These are phyloP conservation scores for Drosophila mimetica DNA, from an alignment of 2,888 invertebrate species.

Conservation along the genomic window DNA sequence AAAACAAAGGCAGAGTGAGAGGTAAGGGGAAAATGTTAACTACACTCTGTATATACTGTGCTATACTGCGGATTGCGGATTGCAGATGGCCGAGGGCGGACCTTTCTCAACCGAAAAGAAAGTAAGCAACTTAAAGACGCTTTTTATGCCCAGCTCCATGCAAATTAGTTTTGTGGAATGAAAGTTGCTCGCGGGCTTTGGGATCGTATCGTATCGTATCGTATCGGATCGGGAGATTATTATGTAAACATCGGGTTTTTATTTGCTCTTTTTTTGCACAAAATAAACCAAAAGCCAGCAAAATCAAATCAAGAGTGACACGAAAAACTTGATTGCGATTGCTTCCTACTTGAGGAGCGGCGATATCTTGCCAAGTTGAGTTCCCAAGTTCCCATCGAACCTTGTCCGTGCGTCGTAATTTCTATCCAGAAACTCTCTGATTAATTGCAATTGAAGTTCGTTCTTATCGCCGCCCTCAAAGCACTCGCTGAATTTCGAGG, in stretches of 20 bases:
- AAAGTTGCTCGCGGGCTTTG: slow-evolving; percentile 24
- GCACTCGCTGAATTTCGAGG: slow-evolving; percentile 4
- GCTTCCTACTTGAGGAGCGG: slow-evolving; percentile 16
- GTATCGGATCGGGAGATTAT: slow-evolving; percentile 6
- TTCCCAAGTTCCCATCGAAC: not conserved
- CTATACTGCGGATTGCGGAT: not conserved
- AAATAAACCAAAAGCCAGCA: not conserved
- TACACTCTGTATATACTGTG: not conserved
- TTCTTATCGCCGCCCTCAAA: slow-evolving; percentile 31
- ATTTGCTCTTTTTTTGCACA: slow-evolving; percentile 5
- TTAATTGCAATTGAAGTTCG: slow-evolving; percentile 38
- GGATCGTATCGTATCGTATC: not conserved
- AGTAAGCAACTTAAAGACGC: slow-evolving; percentile 52
- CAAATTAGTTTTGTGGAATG: slow-evolving; percentile 41
- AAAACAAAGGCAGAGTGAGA: slow-evolving; percentile 1
- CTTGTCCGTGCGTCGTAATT: not conserved
- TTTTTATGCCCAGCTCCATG: slow-evolving; percentile 21
- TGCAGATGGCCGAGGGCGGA: slow-evolving; percentile 40
- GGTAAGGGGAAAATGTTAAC: slow-evolving; percentile 49
- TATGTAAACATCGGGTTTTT: slow-evolving; percentile 35
- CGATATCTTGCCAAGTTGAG: not conserved
- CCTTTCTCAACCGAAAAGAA: slow-evolving; percentile 74
- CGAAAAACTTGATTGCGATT: slow-evolving; percentile 26
- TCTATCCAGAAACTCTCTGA: slow-evolving; percentile 10
- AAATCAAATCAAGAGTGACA: slow-evolving; percentile 12